A percentile compares a stretch with the other conserved stretches of the same genome.
phyloP scores from a whole-genome alignment of 2,797 vertebrate genomes.

The Peromyscus melanophrys region DNA sequence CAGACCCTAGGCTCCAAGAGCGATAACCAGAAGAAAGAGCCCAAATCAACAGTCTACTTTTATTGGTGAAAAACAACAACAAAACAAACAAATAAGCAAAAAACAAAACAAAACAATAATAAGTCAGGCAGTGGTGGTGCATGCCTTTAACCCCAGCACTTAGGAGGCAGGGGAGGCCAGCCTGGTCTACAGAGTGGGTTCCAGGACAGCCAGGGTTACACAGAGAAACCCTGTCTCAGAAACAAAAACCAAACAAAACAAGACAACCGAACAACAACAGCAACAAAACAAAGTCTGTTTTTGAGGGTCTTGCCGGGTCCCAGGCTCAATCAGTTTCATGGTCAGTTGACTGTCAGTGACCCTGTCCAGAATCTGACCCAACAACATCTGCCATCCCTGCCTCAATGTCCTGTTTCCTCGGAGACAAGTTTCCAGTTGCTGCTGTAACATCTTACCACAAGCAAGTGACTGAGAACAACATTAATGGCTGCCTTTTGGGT shows the following conservation, averaged over 20 bases:
- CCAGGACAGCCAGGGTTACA: neutral
- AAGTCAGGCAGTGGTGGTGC: neutral
- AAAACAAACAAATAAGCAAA: neutral
- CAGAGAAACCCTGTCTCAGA: neutral
- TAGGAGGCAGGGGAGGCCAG: neutral
- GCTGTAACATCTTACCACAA: neutral
- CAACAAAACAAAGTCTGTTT: neutral
- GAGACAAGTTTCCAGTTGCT: neutral
- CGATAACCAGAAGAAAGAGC: slow-evolving; percentile 26
- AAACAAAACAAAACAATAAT: neutral
- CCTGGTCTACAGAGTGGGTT: neutral
- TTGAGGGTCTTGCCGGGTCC: neutral
- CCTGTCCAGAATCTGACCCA: neutral
- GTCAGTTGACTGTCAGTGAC: neutral
- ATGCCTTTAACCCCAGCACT: neutral
- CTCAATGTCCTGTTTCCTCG: neutral
- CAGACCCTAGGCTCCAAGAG: neutral
- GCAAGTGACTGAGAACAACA: slow-evolving; percentile 11
- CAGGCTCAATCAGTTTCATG: neutral
- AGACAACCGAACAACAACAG: neutral
- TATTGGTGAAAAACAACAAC: neutral
- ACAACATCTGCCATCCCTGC: neutral
- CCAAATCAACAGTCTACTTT: neutral
- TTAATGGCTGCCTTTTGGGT: neutral
- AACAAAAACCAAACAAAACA: neutral